Evolutionary conservation across 2,888 invertebrate genomes (phyloP).

Genomic region (Theretra japonica): DNA sequence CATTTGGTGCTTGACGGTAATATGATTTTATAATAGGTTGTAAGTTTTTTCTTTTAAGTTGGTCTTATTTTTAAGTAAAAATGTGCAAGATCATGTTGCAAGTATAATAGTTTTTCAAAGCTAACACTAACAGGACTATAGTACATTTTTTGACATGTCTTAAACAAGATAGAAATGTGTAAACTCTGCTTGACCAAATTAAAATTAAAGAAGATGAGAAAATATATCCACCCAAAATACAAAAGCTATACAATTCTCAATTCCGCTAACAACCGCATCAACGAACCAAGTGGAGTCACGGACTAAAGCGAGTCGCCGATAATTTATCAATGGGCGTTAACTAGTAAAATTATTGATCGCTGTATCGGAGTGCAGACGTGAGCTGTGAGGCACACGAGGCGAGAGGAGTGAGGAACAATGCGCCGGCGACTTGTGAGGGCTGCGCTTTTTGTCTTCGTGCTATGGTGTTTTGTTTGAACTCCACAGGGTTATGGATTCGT

Average conservation of each 20-base stretch:
- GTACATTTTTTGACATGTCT: too few relatives aligned
- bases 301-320: constrained; percentile 1
- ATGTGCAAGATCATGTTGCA: too few relatives aligned
- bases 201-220: background rate
- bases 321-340: constrained; percentile 49
- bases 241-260: background rate
- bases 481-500: constrained; percentile 53
- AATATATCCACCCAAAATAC: background rate
- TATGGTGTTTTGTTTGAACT: constrained; percentile 55
- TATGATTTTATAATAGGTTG: background rate
- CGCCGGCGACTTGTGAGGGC: constrained; percentile 64
- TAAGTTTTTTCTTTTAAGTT: too few relatives aligned
- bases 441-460: constrained; percentile 66
- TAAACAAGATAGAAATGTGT: background rate
- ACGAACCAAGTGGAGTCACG: constrained; percentile 1
- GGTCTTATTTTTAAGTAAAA: too few relatives aligned
- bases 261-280: background rate
- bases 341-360: constrained; percentile 59
- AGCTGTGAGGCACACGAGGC: constrained; percentile 35
- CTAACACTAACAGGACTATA: too few relatives aligned
- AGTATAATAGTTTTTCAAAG: too few relatives aligned
- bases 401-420: constrained; percentile 48
- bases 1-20: background rate
- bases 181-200: background rate
- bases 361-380: constrained; percentile 48